These are phyloP conservation scores for Lasioglossum leucozonium DNA, from an alignment of 2,888 invertebrate species.

Conservation along the genomic window DNA sequence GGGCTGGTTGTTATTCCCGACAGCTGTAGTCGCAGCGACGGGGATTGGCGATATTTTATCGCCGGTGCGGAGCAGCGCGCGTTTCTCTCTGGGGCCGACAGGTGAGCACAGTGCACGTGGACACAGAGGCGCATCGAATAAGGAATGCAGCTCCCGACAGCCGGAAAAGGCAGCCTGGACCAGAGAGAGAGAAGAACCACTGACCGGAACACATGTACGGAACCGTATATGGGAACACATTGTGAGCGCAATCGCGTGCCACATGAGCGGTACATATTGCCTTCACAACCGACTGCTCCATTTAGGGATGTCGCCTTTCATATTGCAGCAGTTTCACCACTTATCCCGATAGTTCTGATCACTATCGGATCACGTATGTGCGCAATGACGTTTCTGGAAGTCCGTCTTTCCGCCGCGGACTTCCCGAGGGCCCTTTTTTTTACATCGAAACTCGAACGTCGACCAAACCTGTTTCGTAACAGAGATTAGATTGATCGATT, in stretches of 20 bases:
- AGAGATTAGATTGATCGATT: slow-evolving; percentile 10
- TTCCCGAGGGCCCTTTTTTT: slow-evolving; percentile 18
- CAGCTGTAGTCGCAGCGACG: slow-evolving; percentile 61
- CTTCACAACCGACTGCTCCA: slow-evolving; percentile 70
- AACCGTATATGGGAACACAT: slow-evolving; percentile 78
- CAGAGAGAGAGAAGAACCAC: slow-evolving; percentile 75
- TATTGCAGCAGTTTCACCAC: slow-evolving; percentile 63
- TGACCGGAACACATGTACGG: slow-evolving; percentile 78
- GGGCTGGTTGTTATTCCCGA: slow-evolving; percentile 62
- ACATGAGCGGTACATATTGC: slow-evolving; percentile 73
- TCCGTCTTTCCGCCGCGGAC: slow-evolving; percentile 18
- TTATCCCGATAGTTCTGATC: slow-evolving; percentile 51
- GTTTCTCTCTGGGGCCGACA: slow-evolving; percentile 65
- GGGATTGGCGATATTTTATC: slow-evolving; percentile 68
- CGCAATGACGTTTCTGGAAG: slow-evolving; percentile 19
- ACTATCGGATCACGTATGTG: slow-evolving; percentile 31
- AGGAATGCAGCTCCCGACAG: slow-evolving; percentile 73
- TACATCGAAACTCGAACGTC: background rate
- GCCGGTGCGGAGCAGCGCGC: slow-evolving; percentile 50
- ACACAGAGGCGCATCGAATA: slow-evolving; percentile 74
- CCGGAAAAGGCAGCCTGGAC: slow-evolving; percentile 73
- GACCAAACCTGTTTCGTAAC: background rate
- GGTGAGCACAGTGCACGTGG: slow-evolving; percentile 71
- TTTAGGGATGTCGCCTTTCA: slow-evolving; percentile 72
- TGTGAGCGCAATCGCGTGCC: slow-evolving; percentile 75